A percentile compares a stretch with the other conserved stretches of the same genome.
Evolutionary conservation across 2,888 invertebrate species (phyloP).

Genomic region (Candidula unifasciata): DNA sequence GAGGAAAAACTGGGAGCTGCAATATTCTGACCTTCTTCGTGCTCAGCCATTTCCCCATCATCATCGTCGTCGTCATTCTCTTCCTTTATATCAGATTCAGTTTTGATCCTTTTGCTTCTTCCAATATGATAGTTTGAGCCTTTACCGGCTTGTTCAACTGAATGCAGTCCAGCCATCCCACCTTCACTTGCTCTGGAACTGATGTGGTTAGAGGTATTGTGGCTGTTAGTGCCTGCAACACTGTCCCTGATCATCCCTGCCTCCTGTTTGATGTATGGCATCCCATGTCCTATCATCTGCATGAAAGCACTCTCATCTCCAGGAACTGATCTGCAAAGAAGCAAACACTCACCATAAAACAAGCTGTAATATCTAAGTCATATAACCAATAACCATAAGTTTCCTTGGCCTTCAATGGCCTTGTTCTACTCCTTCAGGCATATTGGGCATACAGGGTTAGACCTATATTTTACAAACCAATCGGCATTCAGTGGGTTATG

Average conservation of each 20-base stretch:
- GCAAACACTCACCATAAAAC: background rate
- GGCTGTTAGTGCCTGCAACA: background rate
- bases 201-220: background rate
- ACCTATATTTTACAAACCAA: too few species aligned
- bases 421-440: too few species aligned
- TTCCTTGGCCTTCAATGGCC: too few species aligned
- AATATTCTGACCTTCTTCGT: constrained; percentile 32
- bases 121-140: background rate
- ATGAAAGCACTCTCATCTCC: constrained; percentile 42
- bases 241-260: constrained; percentile 17
- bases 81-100: constrained; percentile 2
- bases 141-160: background rate
- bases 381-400: too few species aligned
- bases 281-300: constrained; percentile 51
- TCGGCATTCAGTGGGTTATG: too few species aligned
- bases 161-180: background rate
- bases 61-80: constrained; percentile 2
- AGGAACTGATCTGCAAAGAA: constrained; percentile 33
- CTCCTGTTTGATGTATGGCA: constrained; percentile 51
- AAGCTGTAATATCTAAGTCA: background rate
- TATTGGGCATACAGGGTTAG: too few species aligned
- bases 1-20: constrained; percentile 50
- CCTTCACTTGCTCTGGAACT: background rate
- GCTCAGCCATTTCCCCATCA: background rate
- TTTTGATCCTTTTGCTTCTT: constrained; percentile 10